A percentile compares a stretch with the other conserved stretches of the same genome.
Conservation (phyloP, 2,113 vertebrate species). For the Dascyllus trimaculatus region DNA sequence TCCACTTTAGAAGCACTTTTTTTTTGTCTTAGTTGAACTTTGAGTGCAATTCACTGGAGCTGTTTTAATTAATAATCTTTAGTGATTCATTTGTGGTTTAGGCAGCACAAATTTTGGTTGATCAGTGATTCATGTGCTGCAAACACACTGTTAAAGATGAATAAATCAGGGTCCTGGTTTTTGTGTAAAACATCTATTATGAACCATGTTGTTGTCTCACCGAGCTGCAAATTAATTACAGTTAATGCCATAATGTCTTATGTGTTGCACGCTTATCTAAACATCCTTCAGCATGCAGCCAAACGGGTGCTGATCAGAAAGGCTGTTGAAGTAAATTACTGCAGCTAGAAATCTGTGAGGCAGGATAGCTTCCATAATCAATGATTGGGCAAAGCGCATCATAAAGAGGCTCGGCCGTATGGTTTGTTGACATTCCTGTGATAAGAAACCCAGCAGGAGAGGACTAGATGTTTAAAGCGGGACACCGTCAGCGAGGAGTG, state of each 20-base stretch:
- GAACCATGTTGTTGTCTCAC: not conserved
- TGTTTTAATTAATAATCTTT: slow-evolving; percentile 30
- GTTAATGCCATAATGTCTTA: not conserved
- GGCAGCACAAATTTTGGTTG: not conserved
- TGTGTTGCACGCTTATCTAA: too few species aligned
- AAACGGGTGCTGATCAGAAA: not conserved
- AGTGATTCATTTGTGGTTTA: slow-evolving; percentile 39
- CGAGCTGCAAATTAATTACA: not conserved
- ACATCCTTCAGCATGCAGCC: not conserved
- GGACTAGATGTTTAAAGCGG: slow-evolving; percentile 1
- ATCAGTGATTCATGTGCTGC: slow-evolving; percentile 38
- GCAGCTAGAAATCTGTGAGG: not conserved
- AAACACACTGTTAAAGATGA: slow-evolving; percentile 45
- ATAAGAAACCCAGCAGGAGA: slow-evolving; percentile 28
- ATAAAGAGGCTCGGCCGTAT: slow-evolving; percentile 11
- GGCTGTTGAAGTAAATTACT: not conserved
- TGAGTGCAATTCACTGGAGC: not conserved
- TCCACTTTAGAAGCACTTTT: not conserved
- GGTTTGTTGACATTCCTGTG: slow-evolving; percentile 50
- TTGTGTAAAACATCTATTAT: not conserved
- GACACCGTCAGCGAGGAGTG: not conserved
- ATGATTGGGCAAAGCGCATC: not conserved
- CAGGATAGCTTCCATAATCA: not conserved
- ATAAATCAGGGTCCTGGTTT: not conserved
- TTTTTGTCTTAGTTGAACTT: not conserved